phyloP scores from a whole-genome alignment of 1,140 invertebrate species.

The Pararge aegeria region DNA sequence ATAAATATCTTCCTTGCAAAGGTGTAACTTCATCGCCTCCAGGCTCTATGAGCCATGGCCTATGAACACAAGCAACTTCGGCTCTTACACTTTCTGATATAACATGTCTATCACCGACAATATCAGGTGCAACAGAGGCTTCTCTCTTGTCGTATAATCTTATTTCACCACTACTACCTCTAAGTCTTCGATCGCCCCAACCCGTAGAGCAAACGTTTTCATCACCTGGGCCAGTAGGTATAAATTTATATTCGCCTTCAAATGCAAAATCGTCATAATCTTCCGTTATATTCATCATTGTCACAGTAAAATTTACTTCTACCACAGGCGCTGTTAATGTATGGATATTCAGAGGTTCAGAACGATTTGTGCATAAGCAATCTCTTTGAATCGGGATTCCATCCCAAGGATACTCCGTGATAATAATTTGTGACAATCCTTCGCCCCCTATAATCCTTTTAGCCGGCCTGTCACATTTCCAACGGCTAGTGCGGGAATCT shows the following conservation, averaged over 20 bases:
- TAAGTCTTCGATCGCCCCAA: constrained; percentile 82
- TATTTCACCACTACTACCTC: constrained; percentile 86
- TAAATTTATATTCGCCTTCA: constrained; percentile 88
- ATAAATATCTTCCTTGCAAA: constrained; percentile 84
- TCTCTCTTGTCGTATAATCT: constrained; percentile 68
- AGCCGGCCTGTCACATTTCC: constrained; percentile 82
- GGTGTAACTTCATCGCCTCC: constrained; percentile 79
- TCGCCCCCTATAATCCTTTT: constrained; percentile 67
- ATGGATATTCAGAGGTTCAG: constrained; percentile 80
- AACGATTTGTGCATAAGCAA: constrained; percentile 87
- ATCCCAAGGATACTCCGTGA: constrained; percentile 88
- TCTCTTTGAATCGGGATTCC: constrained; percentile 85
- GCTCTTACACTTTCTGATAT: constrained; percentile 76
- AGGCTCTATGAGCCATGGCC: constrained; percentile 89
- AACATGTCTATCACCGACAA: constrained; percentile 72
- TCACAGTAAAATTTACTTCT: constrained; percentile 87
- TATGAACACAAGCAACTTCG: constrained; percentile 83
- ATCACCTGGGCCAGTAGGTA: constrained; percentile 75
- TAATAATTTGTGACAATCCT: constrained; percentile 83
- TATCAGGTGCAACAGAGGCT: constrained; percentile 62
- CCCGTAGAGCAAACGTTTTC: constrained; percentile 81
- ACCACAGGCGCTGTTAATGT: constrained; percentile 84
- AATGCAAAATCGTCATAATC: constrained; percentile 90
- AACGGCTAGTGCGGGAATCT: constrained; percentile 83
- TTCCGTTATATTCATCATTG: constrained; percentile 90